Base-by-base conservation (phyloP, 2,113 vertebrate species). In the Embiotoca jacksoni region DNA sequence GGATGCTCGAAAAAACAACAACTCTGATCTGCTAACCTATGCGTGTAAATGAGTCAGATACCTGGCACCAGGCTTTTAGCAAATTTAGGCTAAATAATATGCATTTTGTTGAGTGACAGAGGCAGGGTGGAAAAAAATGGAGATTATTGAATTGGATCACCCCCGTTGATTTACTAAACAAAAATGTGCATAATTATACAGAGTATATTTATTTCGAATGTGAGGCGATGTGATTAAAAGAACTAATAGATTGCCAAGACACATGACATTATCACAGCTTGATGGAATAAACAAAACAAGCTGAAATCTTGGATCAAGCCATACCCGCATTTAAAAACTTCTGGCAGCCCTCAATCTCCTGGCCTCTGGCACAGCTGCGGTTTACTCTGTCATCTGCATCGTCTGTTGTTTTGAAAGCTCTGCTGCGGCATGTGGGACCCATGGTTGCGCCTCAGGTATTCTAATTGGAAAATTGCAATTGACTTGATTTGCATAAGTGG, bases 401-500 rank as follows among this genome's bases (percentile, higher is more conserved):
- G 46, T 72, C 84, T 91, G 84, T 86, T 88, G 87, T 89, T 85
- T 61, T 59, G 64, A 69, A 66, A 72, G 71, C 77, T 75, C 66
- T 54, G 68, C 81, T 46, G 59, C 44, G 78, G 82, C 90, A 41
- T 69, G 77, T 86, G 90, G 87, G 90, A 88, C 82, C 23, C 35
- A 5, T 7, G 47, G 62, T 58, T 81, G 78, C 35, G 83, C 89
- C 88, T 89, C 90, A 91, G 91, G 89, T 92, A 88, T 88, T 89
- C 79, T 88, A 88, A 82, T 88, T 85, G 87, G 83, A 90, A 88
- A 84, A 91, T 85, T 88, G 88, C 89, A 80, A 83, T 85, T 75
- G 85, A 87, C 83, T 81, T 16, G 31, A 90, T 93, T 93, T 93
- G 89, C 88, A 90, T 89, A 91, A 93, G 86, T 88, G 85, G 88